Base-by-base conservation (phyloP, 2,797 vertebrate genomes). In the Choloepus didactylus region DNA sequence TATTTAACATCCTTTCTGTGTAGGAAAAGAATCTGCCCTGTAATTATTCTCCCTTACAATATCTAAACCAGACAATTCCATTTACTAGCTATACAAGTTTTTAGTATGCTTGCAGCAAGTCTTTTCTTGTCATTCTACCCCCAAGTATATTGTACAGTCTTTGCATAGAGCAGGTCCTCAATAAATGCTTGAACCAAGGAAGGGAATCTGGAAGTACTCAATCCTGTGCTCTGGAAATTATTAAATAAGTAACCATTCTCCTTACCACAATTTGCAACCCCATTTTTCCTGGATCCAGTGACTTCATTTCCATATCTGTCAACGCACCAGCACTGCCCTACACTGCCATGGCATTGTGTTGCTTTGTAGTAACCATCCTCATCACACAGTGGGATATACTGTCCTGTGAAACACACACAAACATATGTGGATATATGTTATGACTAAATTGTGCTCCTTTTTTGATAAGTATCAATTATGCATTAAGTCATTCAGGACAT, bases 251-350 rank as follows among this genome's bases (percentile, higher is more conserved):
- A 21, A 64, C 16, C 80, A 18, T 67, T 35, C 59, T 27, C 76
- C 98, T 98, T 96, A 99, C 99, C 98, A 2, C 99, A 99, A 46
- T 98, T 98, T 5, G 98, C 97, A 0, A 91, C 97, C 0, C 99
- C 98, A 0, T 97, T 98, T 86, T 97, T 98, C 92, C 98, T 98
- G 95, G 99, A 99, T 85, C 99, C 99, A 3, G 98, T 98, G 0
- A 99, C 97, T 96, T 99, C 98, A 54, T 99, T 99, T 60, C 99
- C 99, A 0, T 99, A 99, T 97, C 98, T 98, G 96, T 99, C 99
- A 51, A 99, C 99, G 94, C 99, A 99, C 99, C 99, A 99, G 97
- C 99, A 99, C 87, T 99, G 99, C n/a, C 99, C 99, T 0, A 94
- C 19, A 31, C 98, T 98, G 10, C 98, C 98, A 6, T 99, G 99